Conservation (phyloP, 1,140 invertebrate genomes). For the Drosophila oshimai region DNA sequence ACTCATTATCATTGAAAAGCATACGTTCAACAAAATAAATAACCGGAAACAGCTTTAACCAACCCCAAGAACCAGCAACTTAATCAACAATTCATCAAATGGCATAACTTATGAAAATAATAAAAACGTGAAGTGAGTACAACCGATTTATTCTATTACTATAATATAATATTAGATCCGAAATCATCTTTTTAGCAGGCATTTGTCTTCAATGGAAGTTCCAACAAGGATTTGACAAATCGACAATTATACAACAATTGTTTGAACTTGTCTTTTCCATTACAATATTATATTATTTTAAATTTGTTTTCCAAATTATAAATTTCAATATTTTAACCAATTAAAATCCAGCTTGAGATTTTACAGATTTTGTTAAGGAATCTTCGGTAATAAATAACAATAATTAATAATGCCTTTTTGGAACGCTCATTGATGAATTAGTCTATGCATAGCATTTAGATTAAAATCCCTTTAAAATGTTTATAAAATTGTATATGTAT, state of each 20-base stretch:
- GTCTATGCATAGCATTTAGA: neutral
- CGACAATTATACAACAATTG: too few species aligned
- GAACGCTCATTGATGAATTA: neutral
- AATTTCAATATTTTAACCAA: too few species aligned
- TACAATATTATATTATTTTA: too few species aligned
- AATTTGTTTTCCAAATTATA: too few species aligned
- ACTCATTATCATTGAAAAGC: constrained; percentile 6
- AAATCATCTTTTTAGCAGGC: neutral
- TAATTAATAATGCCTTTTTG: too few species aligned
- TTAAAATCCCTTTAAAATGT: neutral
- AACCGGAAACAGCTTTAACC: neutral
- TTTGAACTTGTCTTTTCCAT: too few species aligned
- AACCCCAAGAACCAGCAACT: constrained; percentile 5
- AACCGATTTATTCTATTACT: neutral
- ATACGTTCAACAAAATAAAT: constrained; percentile 4
- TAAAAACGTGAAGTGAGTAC: constrained; percentile 52
- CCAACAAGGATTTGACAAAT: neutral
- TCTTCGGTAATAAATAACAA: too few species aligned
- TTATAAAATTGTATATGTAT: neutral
- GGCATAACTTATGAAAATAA: constrained; percentile 8
- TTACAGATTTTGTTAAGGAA: neutral
- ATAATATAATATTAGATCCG: neutral
- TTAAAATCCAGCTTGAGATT: too few species aligned
- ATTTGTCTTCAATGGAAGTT: neutral
- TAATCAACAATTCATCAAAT: constrained; percentile 22